Base-by-base conservation (phyloP, 2,797 vertebrate genomes). In the Atherinosoma microstoma region DNA sequence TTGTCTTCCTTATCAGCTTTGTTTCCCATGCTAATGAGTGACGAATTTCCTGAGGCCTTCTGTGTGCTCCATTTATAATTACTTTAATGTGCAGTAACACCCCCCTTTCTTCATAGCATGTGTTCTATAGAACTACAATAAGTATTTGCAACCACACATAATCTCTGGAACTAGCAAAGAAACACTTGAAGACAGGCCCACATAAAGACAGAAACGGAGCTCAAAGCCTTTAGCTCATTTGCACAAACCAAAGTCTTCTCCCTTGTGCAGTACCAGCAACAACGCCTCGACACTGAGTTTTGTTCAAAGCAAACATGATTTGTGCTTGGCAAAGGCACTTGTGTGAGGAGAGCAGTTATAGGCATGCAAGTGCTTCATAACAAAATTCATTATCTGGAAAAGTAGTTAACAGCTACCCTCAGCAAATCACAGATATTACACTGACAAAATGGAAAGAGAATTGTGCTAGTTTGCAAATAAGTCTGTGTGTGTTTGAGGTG, bases 271-370 rank as follows among this genome's bases (percentile, higher is more conserved):
- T 73, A 75, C 59, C 73, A 78, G 30, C 66, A 77, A 73, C 67
- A 35, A 58, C 22, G 38, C 73, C 60, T 58, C 30, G 64, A 86
- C 75, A 67, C 65, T 34, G 70, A 82, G 75, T 67, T 64, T 70
- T 65, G 75, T 84, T 84, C 69, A 85, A 87, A 88, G 84, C 75
- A 77, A 84, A 87, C 74, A 64, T 80, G 87, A 91, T 91, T 89
- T 87, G 75, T 84, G 79, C 67, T 66, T 13, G 56, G 60, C 75
- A 90, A 87, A 74, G 67, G 76, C 76, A 74, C 78, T 70, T 49
- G 57, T 18, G 22, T 77, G 76, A 74, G 40, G 62, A 82, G 70
- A 67, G 58, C 36, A 66, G 73, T 82, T 70, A 51, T 47, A 38
- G 58, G 63, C 70, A 85, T 32, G 67, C 70, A 54, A 75, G 15